Percentiles rank a stretch among this genome's conserved stretches.
These are phyloP conservation scores for Oxycera nigricornis DNA, from an alignment of 2,888 invertebrate genomes.

Conservation along the genomic window DNA sequence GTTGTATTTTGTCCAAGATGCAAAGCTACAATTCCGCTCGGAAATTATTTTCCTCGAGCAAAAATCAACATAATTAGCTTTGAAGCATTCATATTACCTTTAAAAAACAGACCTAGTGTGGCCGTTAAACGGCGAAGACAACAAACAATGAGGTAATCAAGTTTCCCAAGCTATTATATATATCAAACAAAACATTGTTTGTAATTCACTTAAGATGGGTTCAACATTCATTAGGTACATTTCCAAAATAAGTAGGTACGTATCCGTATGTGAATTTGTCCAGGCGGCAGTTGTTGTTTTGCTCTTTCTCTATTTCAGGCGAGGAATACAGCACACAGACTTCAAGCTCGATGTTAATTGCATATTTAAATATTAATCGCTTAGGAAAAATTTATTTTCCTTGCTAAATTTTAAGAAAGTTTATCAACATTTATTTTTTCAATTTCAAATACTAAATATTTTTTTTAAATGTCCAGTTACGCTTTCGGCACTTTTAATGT, in stretches of 20 bases:
- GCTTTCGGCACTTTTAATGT: constrained; percentile 2
- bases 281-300: neutral
- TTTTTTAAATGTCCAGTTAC: neutral
- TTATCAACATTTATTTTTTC: constrained; percentile 5
- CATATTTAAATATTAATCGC: neutral
- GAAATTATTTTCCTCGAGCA: neutral
- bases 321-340: neutral
- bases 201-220: neutral
- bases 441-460: neutral
- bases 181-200: constrained; percentile 1
- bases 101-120: neutral
- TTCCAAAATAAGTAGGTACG: neutral
- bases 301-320: neutral
- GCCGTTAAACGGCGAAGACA: neutral
- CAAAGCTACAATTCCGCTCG: neutral
- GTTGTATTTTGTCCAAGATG: neutral
- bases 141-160: constrained; percentile 1
- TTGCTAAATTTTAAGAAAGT: constrained; percentile 8
- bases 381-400: neutral
- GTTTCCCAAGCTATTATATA: neutral
- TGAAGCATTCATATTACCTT: too few species aligned
- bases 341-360: neutral
- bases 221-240: neutral
- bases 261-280: neutral
- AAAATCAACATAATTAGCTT: neutral